Evolutionary conservation across 2,797 vertebrate species (phyloP).

Genomic region (Percopsis omiscomaycus): DNA sequence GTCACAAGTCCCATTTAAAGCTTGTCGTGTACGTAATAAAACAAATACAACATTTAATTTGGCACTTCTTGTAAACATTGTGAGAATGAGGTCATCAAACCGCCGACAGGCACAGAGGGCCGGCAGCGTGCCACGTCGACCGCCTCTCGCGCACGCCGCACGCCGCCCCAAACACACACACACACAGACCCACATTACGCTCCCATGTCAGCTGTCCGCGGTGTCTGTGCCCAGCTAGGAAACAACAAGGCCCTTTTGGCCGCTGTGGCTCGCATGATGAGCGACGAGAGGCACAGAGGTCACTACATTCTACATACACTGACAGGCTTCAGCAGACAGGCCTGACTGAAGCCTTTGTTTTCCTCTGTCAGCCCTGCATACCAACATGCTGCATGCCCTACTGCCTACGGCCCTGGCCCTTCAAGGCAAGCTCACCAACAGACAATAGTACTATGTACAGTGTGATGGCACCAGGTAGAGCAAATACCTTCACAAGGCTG

Average conservation of each 20-base stretch:
- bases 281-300: conserved; percentile 41
- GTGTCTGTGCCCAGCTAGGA: conserved; percentile 44
- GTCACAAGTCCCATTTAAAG: conserved; percentile 1
- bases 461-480: too few species aligned
- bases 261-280: conserved; percentile 47
- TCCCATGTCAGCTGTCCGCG: conserved; percentile 41
- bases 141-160: neutral
- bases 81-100: conserved; percentile 48
- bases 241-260: conserved; percentile 60
- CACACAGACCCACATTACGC: conserved; percentile 24
- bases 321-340: conserved; percentile 32
- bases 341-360: conserved; percentile 74
- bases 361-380: conserved; percentile 17
- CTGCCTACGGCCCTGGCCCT: conserved; percentile 31
- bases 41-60: conserved; percentile 23
- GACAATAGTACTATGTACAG: conserved; percentile 30
- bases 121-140: conserved; percentile 1
- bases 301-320: conserved; percentile 46
- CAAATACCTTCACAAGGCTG: too few species aligned
- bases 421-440: conserved; percentile 18
- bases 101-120: conserved; percentile 31
- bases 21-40: neutral
- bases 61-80: conserved; percentile 12
- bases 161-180: neutral
- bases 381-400: conserved; percentile 34